These are phyloP conservation scores for Callinectes sapidus DNA, from an alignment of 2,888 invertebrate genomes.

Conservation along the genomic window DNA sequence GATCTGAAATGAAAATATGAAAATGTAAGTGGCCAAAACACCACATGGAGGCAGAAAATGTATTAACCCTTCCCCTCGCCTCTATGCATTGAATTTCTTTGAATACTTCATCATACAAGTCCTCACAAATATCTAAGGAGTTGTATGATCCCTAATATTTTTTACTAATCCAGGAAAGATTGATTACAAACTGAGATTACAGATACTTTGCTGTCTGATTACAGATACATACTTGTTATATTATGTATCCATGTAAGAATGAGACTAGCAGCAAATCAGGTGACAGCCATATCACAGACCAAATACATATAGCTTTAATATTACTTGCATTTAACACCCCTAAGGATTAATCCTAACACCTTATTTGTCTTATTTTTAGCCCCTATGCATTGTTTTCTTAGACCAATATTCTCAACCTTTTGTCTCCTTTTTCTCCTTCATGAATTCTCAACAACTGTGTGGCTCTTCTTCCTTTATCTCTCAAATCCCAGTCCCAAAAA, in stretches of 20 bases:
- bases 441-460: too few relatives aligned
- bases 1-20: not conserved
- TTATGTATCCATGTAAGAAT: not conserved
- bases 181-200: not conserved
- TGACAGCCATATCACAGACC: too few relatives aligned
- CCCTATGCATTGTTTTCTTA: too few relatives aligned
- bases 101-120: not conserved
- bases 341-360: too few relatives aligned
- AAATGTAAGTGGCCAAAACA: not conserved
- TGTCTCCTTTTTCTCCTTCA: too few relatives aligned
- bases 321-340: too few relatives aligned
- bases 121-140: not conserved
- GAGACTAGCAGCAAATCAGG: too few relatives aligned
- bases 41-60: not conserved
- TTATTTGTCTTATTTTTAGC: too few relatives aligned
- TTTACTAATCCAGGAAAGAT: not conserved
- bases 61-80: not conserved
- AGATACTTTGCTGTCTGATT: not conserved
- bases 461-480: too few relatives aligned
- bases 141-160: not conserved
- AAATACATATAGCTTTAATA: too few relatives aligned
- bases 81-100: not conserved
- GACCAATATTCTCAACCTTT: too few relatives aligned
- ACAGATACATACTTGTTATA: not conserved
- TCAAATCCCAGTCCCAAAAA: too few relatives aligned